phyloP scores from a whole-genome alignment of 35 echinoderm and acorn worm species.

The Lytechinus pictus region DNA sequence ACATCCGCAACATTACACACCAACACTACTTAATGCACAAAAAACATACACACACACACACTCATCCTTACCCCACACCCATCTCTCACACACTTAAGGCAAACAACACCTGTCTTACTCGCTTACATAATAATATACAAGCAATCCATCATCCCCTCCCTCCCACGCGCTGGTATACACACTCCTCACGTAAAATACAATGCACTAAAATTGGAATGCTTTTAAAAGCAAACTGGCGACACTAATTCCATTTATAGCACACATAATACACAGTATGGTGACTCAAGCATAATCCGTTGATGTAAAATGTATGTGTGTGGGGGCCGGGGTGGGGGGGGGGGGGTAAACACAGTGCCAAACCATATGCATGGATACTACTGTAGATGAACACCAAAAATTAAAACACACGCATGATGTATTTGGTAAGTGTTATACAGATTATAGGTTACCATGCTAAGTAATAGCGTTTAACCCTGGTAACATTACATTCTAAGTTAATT shows the following conservation, averaged over 20 bases:
- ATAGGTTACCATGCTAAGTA: neutral
- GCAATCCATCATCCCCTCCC: neutral
- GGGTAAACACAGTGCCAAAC: neutral
- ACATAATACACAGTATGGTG: neutral
- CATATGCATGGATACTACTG: neutral
- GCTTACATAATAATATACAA: slow-evolving; percentile 1
- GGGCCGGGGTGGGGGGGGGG: neutral
- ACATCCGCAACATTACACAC: too few species aligned
- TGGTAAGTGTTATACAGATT: neutral
- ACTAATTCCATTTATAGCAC: slow-evolving; percentile 13
- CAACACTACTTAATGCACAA: too few species aligned
- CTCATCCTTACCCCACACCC: neutral
- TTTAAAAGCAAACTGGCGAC: neutral
- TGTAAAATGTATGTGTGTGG: neutral
- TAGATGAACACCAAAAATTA: neutral
- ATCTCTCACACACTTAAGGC: neutral
- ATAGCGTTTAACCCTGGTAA: neutral
- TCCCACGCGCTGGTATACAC: neutral
- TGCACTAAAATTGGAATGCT: neutral
- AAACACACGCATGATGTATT: neutral
- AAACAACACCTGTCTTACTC: neutral
- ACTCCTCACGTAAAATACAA: neutral
- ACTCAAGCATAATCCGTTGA: neutral
- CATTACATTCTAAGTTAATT: neutral
- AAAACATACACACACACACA: neutral